These are phyloP conservation scores for Orchestia grillus DNA, from an alignment of 1,140 invertebrate genomes.

Conservation along the genomic window DNA sequence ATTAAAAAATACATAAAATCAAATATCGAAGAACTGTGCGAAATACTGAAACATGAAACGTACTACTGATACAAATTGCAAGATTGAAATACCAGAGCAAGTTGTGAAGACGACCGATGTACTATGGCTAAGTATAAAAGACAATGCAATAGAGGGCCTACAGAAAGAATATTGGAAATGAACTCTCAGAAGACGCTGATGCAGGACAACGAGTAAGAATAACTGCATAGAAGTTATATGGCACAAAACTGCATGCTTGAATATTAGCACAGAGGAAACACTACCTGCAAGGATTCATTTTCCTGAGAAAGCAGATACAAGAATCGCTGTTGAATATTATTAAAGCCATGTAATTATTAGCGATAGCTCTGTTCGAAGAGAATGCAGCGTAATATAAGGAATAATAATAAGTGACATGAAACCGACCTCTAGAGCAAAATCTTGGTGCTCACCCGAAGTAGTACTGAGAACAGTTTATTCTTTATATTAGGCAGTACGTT, in stretches of 20 bases:
- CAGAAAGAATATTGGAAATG: background rate
- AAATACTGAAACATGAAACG: background rate
- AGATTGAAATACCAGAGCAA: background rate
- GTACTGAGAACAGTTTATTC: too few relatives aligned
- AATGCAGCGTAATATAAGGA: background rate
- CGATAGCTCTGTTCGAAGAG: too few relatives aligned
- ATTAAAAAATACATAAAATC: background rate
- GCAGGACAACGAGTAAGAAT: background rate
- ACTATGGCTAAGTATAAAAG: background rate
- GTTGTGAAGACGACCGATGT: background rate
- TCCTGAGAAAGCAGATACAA: conserved; percentile 9
- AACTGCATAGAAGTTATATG: background rate
- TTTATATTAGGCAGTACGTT: too few relatives aligned
- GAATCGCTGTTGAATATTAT: background rate
- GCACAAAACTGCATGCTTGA: background rate
- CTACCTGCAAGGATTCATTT: conserved; percentile 30
- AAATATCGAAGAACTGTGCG: background rate
- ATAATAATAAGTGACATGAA: background rate
- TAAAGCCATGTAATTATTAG: too few relatives aligned
- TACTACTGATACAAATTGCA: background rate
- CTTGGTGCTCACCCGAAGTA: too few relatives aligned
- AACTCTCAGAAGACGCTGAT: background rate
- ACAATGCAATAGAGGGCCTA: background rate
- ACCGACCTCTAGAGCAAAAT: background rate
- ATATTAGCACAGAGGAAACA: background rate